Base-by-base conservation (phyloP, 2,113 vertebrate genomes). In the Misgurnus mizolepis region DNA sequence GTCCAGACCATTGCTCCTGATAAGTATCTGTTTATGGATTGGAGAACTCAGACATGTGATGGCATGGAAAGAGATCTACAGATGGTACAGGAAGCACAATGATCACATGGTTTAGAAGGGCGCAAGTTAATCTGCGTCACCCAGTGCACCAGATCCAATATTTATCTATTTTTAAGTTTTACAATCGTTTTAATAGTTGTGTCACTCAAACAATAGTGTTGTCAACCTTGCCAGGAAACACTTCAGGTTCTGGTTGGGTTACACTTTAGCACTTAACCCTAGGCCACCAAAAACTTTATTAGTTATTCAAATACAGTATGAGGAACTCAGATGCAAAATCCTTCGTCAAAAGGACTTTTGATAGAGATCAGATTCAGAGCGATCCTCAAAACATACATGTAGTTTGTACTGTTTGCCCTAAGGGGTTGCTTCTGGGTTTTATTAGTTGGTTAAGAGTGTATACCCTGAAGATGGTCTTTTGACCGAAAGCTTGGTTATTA, bases 181-280 rank as follows among this genome's bases (percentile, higher is more conserved):
- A 10, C 27, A 71, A 55, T 27, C 6, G 45, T 40, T 55, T 14
- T 15, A 41, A 18, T 55, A n/a, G 14, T 71, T 71, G 34, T 7
- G 17, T 56, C 12, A 56, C 14, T 50, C 58, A 3, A 68, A 69
- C 1, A 67, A 43, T 1, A 62, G 7, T 53, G 5, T 27, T n/a
- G 34, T 47, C 34, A 49, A 81, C 68, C 80, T 49, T 39, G 60
- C 47, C 39, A 71, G 62, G 15, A 14, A 1, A 41, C 8, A 18
- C 41, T 67, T 34, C 15, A 64, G 53, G 47, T 78, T 72, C 39
- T 66, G 49, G 4, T 78, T 41, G 67, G 82, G 81, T 17, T 11
- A 85, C 86, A 88, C 87, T 87, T 89, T 86, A 88, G 79, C 50
- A 77, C 78, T 82, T 82, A 85, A 49, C 62, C 56, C 41, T 80